phyloP scores from a whole-genome alignment of 2,113 vertebrate species.

The Poeciliopsis prolifica region DNA sequence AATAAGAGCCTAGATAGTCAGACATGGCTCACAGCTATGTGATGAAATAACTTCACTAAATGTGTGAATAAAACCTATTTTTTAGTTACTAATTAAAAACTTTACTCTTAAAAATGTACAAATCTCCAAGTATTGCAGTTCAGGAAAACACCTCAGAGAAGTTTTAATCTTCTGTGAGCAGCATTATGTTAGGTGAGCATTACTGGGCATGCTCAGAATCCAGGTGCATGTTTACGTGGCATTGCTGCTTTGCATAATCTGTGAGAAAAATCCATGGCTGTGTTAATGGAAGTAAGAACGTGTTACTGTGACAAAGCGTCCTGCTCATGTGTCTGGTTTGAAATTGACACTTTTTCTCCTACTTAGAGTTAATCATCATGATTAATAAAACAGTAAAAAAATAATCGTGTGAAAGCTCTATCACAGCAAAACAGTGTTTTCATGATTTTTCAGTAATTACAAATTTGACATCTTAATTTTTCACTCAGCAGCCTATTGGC shows the following conservation, averaged over 20 bases:
- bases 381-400: background rate
- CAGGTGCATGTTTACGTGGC: background rate
- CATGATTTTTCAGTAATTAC: too few species aligned
- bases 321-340: slow-evolving; percentile 14
- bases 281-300: background rate
- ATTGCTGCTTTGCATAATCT: slow-evolving; percentile 14
- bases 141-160: too few species aligned
- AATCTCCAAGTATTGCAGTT: background rate
- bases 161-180: too few species aligned
- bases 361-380: background rate
- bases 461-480: too few species aligned
- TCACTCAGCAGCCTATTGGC: too few species aligned
- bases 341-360: background rate
- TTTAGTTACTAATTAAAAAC: background rate
- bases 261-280: background rate
- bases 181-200: slow-evolving; percentile 10
- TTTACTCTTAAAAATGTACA: background rate
- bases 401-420: background rate
- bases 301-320: background rate
- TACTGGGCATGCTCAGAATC: slow-evolving; percentile 50
- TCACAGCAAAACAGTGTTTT: too few species aligned
- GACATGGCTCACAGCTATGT: slow-evolving; percentile 6
- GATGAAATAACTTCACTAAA: background rate
- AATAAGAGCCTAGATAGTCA: slow-evolving; percentile 9
- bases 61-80: background rate